phyloP scores from a whole-genome alignment of 53 echinoderm and acorn worm genomes.

The Echinarachnius parma region DNA sequence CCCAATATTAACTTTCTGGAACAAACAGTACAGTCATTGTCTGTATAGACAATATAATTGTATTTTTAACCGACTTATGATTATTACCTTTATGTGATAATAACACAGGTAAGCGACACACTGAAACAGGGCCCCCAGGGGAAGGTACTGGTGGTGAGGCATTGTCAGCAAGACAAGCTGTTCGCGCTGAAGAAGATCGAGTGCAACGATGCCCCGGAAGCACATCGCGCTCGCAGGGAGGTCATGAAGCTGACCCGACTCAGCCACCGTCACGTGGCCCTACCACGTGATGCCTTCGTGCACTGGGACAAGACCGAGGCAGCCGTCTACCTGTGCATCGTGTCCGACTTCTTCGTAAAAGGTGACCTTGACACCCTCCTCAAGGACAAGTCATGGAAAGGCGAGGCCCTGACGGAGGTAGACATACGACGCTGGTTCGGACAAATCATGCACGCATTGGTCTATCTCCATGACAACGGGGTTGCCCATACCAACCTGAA shows the following conservation, averaged over 20 bases:
- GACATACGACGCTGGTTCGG: slow-evolving; percentile 28
- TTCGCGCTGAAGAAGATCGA: slow-evolving; percentile 42
- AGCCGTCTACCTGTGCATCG: slow-evolving; percentile 30
- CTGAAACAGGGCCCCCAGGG: slow-evolving; percentile 29
- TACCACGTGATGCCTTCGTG: slow-evolving; percentile 33
- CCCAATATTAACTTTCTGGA: too few relatives aligned
- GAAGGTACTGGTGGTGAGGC: slow-evolving; percentile 1
- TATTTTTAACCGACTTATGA: too few relatives aligned
- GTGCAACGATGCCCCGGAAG: slow-evolving; percentile 43
- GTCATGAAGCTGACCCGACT: slow-evolving; percentile 28
- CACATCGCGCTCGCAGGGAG: slow-evolving; percentile 25
- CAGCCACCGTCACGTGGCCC: slow-evolving; percentile 6
- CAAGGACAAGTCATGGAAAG: slow-evolving; percentile 28
- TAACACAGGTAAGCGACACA: slow-evolving; percentile 19
- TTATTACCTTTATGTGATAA: too few relatives aligned
- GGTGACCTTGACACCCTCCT: slow-evolving; percentile 28
- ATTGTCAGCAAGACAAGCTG: slow-evolving; percentile 4
- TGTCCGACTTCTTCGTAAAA: slow-evolving; percentile 18
- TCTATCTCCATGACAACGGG: slow-evolving; percentile 34
- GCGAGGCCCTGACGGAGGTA: neutral
- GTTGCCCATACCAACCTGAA: slow-evolving; percentile 34
- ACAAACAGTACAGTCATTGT: too few relatives aligned
- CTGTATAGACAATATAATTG: too few relatives aligned
- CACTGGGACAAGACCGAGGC: slow-evolving; percentile 18
- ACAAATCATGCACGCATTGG: slow-evolving; percentile 20